phyloP scores from a whole-genome alignment of 2,888 invertebrate genomes.

The Torymus tubicola region DNA sequence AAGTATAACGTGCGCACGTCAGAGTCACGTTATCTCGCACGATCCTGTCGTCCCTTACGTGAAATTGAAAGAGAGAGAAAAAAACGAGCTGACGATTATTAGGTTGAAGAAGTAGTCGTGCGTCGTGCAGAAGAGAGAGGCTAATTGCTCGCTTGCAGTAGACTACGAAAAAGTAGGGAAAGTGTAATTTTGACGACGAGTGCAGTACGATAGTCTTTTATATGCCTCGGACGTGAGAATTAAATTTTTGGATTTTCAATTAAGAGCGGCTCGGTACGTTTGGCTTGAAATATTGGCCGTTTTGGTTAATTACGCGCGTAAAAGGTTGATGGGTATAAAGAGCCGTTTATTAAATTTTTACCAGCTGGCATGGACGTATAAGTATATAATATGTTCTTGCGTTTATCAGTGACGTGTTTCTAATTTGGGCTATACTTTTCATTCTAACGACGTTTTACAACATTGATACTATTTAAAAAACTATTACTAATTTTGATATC shows the following conservation, averaged over 20 bases:
- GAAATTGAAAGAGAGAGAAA: conserved; percentile 30
- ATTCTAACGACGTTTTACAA: too few species aligned
- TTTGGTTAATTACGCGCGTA: conserved; percentile 27
- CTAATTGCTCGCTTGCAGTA: conserved; percentile 20
- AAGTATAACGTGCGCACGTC: too few species aligned
- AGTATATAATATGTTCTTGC: too few species aligned
- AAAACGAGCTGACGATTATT: conserved; percentile 37
- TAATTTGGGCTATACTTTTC: too few species aligned
- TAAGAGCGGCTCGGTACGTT: neutral
- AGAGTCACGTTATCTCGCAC: too few species aligned
- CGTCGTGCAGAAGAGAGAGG: neutral
- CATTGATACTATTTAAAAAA: too few species aligned
- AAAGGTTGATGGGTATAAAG: neutral
- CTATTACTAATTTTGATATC: too few species aligned
- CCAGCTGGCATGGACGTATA: too few species aligned
- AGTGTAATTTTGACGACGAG: conserved; percentile 10
- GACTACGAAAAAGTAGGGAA: neutral
- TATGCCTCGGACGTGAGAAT: neutral
- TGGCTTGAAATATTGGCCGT: conserved; percentile 28
- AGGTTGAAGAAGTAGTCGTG: conserved; percentile 30
- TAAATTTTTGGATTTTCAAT: conserved; percentile 30
- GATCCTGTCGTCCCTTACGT: too few species aligned
- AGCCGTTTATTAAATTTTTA: conserved; percentile 14
- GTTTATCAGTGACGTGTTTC: too few species aligned
- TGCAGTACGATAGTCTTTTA: too few species aligned